Conservation (phyloP, 30 jellyfish, hydroid and myxozoan genomes). For the Hydractinia echinata region DNA sequence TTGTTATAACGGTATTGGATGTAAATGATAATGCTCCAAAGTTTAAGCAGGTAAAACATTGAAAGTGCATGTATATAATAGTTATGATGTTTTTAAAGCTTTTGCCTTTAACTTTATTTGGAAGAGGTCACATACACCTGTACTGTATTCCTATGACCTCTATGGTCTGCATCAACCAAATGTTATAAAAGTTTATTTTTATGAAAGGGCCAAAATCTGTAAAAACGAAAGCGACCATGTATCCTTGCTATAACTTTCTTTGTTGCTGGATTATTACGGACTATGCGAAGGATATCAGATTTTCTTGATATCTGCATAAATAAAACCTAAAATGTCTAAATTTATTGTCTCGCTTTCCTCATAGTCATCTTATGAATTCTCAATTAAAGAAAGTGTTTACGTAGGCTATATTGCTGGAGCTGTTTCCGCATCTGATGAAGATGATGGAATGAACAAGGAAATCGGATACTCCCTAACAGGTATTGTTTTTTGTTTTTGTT, state of each 20-base stretch:
- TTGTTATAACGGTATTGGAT: conserved; percentile 21
- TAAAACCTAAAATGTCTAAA: background rate
- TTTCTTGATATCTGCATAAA: background rate
- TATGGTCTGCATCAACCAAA: too few species aligned
- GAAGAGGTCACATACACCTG: too few species aligned
- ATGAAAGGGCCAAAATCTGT: background rate
- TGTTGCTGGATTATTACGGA: too few species aligned
- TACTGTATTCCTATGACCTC: too few species aligned
- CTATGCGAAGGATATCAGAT: too few species aligned
- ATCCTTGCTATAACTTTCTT: too few species aligned
- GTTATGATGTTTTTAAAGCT: background rate
- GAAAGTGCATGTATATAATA: background rate
- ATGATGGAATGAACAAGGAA: conserved; percentile 29
- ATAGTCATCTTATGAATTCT: conserved; percentile 2
- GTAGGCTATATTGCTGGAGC: conserved; percentile 27
- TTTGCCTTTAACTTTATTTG: background rate
- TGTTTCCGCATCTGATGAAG: conserved; percentile 27
- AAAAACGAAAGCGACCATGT: background rate
- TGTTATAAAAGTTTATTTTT: background rate
- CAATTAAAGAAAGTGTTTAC: conserved; percentile 10
- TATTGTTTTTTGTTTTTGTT: background rate
- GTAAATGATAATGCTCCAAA: conserved; percentile 34
- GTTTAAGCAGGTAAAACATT: conserved; percentile 16
- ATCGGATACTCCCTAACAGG: conserved; percentile 4
- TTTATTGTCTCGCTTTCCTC: background rate